These are phyloP conservation scores for Plectrocnemia conspersa DNA, from an alignment of 1,140 invertebrate species.

Conservation along the genomic window DNA sequence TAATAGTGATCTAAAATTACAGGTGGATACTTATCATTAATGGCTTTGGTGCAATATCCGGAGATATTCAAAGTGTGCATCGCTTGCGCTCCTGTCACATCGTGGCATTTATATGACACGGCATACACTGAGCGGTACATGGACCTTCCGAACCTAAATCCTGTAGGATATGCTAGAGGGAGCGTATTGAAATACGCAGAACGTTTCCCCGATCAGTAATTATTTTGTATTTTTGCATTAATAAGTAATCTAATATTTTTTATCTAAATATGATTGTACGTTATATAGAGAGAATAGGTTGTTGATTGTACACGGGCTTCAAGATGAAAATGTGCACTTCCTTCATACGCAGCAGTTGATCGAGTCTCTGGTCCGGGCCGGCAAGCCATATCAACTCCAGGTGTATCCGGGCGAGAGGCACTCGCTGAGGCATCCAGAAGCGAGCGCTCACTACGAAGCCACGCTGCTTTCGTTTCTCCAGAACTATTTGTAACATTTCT, in stretches of 20 bases:
- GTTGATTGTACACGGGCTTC: constrained; percentile 95
- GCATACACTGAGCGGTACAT: constrained; percentile 98
- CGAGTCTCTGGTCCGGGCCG: constrained; percentile 81
- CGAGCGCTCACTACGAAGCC: constrained; percentile 95
- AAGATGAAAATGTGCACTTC: constrained; percentile 99
- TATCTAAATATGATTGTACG: constrained; percentile 21
- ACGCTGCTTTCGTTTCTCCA: constrained; percentile 88
- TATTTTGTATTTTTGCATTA: constrained; percentile 27
- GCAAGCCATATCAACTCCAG: constrained; percentile 65
- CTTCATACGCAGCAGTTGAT: constrained; percentile 90
- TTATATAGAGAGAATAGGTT: constrained; percentile 78
- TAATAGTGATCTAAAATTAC: constrained; percentile 23
- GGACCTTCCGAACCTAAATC: constrained; percentile 68
- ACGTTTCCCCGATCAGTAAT: constrained; percentile 87
- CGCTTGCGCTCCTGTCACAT: constrained; percentile 94
- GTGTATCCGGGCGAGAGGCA: constrained; percentile 94
- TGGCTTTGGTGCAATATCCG: constrained; percentile 78
- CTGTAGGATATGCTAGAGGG: constrained; percentile 40
- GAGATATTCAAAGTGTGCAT: constrained; percentile 85
- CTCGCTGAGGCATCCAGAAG: constrained; percentile 85
- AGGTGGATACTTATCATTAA: constrained; percentile 78
- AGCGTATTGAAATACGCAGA: constrained; percentile 60
- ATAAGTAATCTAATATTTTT: neutral
- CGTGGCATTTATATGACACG: constrained; percentile 89
- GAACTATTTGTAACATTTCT: constrained; percentile 66